A percentile compares a stretch with the other conserved stretches of the same genome.
Conservation (phyloP, 2,797 vertebrate genomes). For the Steatocranus sp. region DNA sequence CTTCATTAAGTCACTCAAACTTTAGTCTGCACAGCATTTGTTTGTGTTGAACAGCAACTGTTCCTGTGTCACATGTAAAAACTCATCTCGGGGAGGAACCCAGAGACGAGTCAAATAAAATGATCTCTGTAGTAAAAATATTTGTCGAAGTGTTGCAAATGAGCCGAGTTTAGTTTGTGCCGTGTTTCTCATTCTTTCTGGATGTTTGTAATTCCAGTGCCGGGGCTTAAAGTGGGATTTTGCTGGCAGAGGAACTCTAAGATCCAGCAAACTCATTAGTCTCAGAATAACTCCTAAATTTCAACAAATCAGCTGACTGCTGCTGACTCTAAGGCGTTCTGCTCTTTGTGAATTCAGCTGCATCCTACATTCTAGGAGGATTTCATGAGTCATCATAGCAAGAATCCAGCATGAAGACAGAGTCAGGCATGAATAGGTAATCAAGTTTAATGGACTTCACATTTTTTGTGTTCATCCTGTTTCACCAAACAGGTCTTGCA, state of each 20-base stretch:
- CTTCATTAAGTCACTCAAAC: background rate
- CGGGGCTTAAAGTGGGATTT: background rate
- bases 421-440: background rate
- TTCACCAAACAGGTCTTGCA: background rate
- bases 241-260: background rate
- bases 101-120: background rate
- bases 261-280: background rate
- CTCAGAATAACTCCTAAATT: background rate
- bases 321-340: background rate
- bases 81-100: background rate
- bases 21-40: background rate
- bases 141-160: background rate
- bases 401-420: background rate
- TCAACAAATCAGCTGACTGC: background rate
- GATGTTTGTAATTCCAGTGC: background rate
- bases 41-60: background rate
- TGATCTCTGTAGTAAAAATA: background rate
- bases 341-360: background rate
- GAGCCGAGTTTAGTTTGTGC: background rate
- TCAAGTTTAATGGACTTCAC: accelerated
- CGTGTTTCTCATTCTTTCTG: background rate
- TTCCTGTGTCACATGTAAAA: background rate
- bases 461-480: background rate
- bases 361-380: background rate
- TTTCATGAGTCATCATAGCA: background rate